These are phyloP conservation scores for Pristis pectinata DNA, from an alignment of 2,797 vertebrate genomes.

Conservation along the genomic window DNA sequence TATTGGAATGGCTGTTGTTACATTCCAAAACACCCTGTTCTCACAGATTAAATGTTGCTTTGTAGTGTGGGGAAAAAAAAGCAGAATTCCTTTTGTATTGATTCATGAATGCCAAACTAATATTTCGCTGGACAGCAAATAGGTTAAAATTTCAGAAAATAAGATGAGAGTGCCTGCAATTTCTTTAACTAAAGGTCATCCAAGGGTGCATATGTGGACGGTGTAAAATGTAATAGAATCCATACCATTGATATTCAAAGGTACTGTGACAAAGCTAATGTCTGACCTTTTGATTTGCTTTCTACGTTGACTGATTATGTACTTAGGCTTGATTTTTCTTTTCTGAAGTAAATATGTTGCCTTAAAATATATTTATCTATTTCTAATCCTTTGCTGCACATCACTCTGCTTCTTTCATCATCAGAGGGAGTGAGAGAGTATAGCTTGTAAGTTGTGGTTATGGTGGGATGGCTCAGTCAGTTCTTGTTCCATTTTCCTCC, in stretches of 20 bases:
- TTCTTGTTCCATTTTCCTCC: neutral
- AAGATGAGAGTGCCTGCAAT: slow-evolving; percentile 17
- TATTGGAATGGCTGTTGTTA: slow-evolving; percentile 21
- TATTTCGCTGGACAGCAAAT: slow-evolving; percentile 20
- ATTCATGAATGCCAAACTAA: neutral
- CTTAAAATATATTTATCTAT: neutral
- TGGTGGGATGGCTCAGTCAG: neutral
- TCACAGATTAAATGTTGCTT: slow-evolving; percentile 33
- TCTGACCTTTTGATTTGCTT: neutral
- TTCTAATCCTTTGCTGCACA: neutral
- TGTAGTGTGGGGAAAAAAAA: neutral
- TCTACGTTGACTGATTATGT: neutral
- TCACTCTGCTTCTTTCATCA: neutral
- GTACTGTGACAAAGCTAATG: neutral
- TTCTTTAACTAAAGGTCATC: slow-evolving; percentile 25
- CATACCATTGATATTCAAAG: neutral
- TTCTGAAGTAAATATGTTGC: neutral
- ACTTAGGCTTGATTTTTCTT: neutral
- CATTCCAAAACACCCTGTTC: neutral
- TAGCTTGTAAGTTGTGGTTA: neutral
- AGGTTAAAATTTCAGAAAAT: slow-evolving; percentile 8
- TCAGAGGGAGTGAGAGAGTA: neutral
- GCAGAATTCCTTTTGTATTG: slow-evolving; percentile 21
- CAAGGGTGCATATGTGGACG: neutral
- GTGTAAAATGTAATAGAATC: neutral